phyloP scores from a whole-genome alignment of 1,140 invertebrate genomes.

The Ceratosolen solmsi region DNA sequence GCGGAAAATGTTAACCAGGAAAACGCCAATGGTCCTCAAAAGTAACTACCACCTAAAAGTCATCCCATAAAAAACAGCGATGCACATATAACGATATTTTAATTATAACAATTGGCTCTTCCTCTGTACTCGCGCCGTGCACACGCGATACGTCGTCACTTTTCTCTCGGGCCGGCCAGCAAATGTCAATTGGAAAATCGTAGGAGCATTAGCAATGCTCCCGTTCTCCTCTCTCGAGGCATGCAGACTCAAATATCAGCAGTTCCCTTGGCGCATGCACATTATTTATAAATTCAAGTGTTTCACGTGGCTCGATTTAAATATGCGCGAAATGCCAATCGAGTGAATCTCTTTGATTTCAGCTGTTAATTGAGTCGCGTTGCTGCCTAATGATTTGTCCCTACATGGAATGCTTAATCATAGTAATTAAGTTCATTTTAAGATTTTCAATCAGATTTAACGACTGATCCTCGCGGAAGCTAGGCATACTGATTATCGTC shows the following conservation, averaged over 20 bases:
- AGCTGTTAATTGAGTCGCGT: not conserved
- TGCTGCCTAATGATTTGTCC: too few species aligned
- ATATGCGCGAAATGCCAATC: not conserved
- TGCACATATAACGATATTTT: conserved; percentile 17
- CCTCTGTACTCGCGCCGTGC: not conserved
- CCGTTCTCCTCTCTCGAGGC: conserved; percentile 15
- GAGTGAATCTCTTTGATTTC: not conserved
- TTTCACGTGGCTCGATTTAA: not conserved
- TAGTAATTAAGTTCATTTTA: too few species aligned
- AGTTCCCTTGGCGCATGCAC: not conserved
- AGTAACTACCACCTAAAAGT: not conserved
- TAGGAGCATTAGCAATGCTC: conserved; percentile 54
- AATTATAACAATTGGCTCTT: conserved; percentile 49
- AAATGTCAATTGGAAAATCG: conserved; percentile 69
- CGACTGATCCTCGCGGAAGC: too few species aligned
- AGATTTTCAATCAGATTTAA: too few species aligned
- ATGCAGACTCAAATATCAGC: not conserved
- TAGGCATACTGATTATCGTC: too few species aligned
- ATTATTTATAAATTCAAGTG: conserved; percentile 36
- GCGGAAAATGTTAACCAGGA: not conserved
- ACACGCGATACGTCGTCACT: conserved; percentile 48
- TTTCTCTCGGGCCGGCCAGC: conserved; percentile 47
- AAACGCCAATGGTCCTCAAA: not conserved
- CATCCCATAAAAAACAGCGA: not conserved
- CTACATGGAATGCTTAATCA: too few species aligned